Base-by-base conservation (phyloP, 2,888 invertebrate genomes). In the Drosophila seclusa region DNA sequence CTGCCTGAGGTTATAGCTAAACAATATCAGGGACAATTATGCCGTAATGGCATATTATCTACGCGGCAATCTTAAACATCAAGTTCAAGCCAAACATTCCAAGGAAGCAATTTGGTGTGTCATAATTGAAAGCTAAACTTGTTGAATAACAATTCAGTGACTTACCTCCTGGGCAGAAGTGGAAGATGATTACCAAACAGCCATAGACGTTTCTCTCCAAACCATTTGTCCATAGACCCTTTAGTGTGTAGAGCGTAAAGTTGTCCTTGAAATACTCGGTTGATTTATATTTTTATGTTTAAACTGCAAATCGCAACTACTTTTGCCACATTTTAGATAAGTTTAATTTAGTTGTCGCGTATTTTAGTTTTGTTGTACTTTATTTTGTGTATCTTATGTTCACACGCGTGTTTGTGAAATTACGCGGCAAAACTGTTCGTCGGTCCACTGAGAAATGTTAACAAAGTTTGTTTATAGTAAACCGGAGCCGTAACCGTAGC, bases 181-280 rank as follows among this genome's bases (percentile, higher is more conserved):
- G 97, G 97, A 93, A 97, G 95, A 94, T 97, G 97, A 95, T 96
- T 97, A 93, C 97, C 97, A 94, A 97, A 96, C 94, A 97, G 96
- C 97, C 97, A 97, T 93, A 97, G 94, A 94, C 96, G 96, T 94
- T 96, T 96, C 94, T 97, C 97, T 94, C 96, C 96, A 94, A 97
- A 96, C 97, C 97, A 97, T 97, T 96, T 97, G 96, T 97, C 97
- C 97, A 97, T 97, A 94, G 91, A 92, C 91, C 85, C 58, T 61
- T 60, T 27, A 8, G 72, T 65, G 42, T n/a, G 11, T 16, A 34
- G 27, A 34, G 59, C 54, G 29, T 58, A 27, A 27, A 55, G 32
- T 54, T 42, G 29, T 21, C 27, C 57, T 60, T 65, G 27, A 34
- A 29, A 49, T 21, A 11, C 16, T 34, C 18, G 53, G 53, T 21